Evolutionary conservation across 2,113 vertebrate species (phyloP).

Genomic region (Onychostruthus taczanowskii): DNA sequence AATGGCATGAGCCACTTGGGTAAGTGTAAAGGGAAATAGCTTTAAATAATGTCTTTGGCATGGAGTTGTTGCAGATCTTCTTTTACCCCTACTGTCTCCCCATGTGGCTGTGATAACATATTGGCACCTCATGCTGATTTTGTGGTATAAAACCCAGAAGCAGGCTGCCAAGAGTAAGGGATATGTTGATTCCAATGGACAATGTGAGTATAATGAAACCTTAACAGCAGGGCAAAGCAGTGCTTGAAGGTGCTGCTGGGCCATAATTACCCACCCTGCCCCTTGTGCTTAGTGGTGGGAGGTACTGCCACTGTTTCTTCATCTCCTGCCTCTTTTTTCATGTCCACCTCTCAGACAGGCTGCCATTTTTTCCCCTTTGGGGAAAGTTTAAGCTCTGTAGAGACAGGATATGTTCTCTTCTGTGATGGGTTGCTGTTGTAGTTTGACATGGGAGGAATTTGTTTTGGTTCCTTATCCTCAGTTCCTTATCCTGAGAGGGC

Average conservation of each 20-base stretch:
- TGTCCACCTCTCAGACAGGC: neutral
- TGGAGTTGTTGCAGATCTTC: neutral
- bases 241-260: neutral
- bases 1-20: neutral
- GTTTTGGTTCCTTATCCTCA: neutral
- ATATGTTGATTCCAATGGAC: neutral
- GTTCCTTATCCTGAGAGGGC: neutral
- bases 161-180: neutral
- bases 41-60: neutral
- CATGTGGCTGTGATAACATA: accelerated
- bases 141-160: neutral
- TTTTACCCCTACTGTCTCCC: neutral
- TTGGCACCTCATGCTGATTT: neutral
- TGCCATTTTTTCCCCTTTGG: neutral
- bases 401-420: neutral
- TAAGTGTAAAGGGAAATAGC: neutral
- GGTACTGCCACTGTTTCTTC: neutral
- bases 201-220: neutral
- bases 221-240: neutral
- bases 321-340: neutral
- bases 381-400: neutral
- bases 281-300: neutral
- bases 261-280: no score
- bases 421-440: neutral
- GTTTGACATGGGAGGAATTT: neutral